Evolutionary conservation across 2,113 vertebrate genomes (phyloP), one percentile per base, ranked within the genome.

Genomic region (Manacus vitellinus): DNA sequence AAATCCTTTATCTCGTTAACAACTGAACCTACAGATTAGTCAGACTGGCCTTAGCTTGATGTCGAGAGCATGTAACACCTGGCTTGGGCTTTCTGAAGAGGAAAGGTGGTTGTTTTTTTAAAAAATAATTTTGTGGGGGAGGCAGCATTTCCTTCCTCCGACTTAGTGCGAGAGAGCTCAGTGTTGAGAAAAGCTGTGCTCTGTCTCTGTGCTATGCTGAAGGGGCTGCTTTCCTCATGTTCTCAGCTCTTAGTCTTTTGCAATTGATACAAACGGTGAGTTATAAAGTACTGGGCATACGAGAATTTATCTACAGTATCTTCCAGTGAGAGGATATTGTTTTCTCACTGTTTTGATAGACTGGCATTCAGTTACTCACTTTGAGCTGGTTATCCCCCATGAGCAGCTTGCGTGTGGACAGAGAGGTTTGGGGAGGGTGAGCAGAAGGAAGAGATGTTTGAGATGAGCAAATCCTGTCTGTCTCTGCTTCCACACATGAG

Each of bases 1-100:
- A 92, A 95, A 96, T 72, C 58, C 75, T 95, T 97, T 92, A 96
- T 95, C 94, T 89, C 23, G 3, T 84, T 94, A 87, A 89, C 46
- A 43, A 89, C 93, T 58, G 89, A 94, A 88, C 94, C 83, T 92
- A 73, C 89, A 93, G 94, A 97, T 97, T 95, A 97, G 91, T 43
- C 70, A 84, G 91, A 84, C 83, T 46, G 83, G 88, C 82, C 33
- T 49, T 46, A 88, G 86, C 88, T 91, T 59, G 92, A 51, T 65
- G 79, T 33, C 0, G 8, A 62, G 43, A 83, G 73, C 47, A 4
- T 62, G 47, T 62, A 94, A 82, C 94, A 95, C 96, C 93, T 95
- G 95, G 94, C 81, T 84, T 85, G 85, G 87, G 63, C 71, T 88
- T 92, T 84, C 91, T 94, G 52, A 75, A 93, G 72, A 65, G 83